These are phyloP conservation scores for Varroa destructor DNA, from an alignment of 1,140 invertebrate species.

Conservation along the genomic window DNA sequence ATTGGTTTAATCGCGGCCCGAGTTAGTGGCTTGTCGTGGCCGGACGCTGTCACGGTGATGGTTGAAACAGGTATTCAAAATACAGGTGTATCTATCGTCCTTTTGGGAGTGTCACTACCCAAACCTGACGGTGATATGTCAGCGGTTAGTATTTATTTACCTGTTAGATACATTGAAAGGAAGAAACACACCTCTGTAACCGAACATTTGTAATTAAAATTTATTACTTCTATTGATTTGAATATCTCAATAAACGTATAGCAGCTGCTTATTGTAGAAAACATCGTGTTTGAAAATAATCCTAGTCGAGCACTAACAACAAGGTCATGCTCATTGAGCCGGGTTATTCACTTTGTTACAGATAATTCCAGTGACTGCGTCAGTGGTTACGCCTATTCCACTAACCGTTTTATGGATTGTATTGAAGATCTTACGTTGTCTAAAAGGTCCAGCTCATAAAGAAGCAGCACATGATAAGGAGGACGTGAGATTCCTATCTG, in stretches of 20 bases:
- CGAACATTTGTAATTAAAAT: background rate
- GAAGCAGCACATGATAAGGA: background rate
- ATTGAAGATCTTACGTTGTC: constrained; percentile 10
- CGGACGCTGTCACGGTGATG: constrained; percentile 66
- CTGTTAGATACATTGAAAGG: background rate
- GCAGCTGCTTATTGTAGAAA: background rate
- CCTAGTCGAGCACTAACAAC: constrained; percentile 31
- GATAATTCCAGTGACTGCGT: constrained; percentile 71
- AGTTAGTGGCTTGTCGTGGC: constrained; percentile 48
- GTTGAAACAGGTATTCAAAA: constrained; percentile 91
- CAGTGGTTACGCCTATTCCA: constrained; percentile 83
- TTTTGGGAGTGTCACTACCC: constrained; percentile 48
- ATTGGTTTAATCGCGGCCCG: constrained; percentile 53
- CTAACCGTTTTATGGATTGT: constrained; percentile 41
- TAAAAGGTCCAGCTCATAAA: background rate
- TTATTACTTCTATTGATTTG: background rate
- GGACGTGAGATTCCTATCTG: background rate
- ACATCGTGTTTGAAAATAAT: constrained; percentile 30
- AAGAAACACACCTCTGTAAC: background rate
- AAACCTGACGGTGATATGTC: constrained; percentile 43
- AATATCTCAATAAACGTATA: background rate
- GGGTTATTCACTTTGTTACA: constrained; percentile 37
- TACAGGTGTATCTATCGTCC: constrained; percentile 76
- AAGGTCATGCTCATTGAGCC: constrained; percentile 31
- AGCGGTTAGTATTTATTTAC: constrained; percentile 31